Conservation (phyloP, 2,113 vertebrate genomes). For the Dasyornis broadbenti region DNA sequence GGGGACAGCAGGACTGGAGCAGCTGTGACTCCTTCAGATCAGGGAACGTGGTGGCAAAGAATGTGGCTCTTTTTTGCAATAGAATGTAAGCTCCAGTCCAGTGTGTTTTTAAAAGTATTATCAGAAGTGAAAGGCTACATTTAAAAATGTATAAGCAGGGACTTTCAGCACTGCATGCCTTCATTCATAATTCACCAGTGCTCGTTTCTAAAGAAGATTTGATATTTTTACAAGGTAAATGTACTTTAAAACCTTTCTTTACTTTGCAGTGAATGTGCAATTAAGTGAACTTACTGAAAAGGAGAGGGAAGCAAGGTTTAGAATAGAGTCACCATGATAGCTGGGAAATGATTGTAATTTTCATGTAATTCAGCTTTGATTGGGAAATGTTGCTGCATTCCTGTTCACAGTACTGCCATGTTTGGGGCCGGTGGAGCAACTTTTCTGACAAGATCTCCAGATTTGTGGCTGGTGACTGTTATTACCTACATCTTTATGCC, state of each 20-base stretch:
- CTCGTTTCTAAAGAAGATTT: slow-evolving; percentile 41
- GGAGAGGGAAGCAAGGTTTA: neutral
- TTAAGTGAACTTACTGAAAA: neutral
- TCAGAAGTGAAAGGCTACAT: slow-evolving; percentile 48
- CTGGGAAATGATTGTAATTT: neutral
- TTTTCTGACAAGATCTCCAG: neutral
- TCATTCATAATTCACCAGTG: slow-evolving; percentile 61
- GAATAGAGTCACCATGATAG: neutral
- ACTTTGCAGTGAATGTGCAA: slow-evolving; percentile 12
- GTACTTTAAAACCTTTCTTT: slow-evolving; percentile 61
- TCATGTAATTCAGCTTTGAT: neutral
- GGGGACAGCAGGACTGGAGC: neutral
- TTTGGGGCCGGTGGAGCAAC: neutral
- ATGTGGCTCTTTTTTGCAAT: neutral
- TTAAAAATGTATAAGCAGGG: slow-evolving; percentile 64
- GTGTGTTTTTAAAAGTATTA: slow-evolving; percentile 11
- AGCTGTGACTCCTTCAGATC: neutral
- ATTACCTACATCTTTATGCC: neutral
- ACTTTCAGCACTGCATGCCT: slow-evolving; percentile 14
- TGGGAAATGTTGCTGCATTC: neutral
- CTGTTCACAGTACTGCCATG: neutral
- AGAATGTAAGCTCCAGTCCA: neutral
- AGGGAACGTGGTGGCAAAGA: neutral
- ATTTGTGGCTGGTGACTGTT: neutral
- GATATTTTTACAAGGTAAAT: slow-evolving; percentile 52